These are phyloP conservation scores for Cenopis cana DNA, from an alignment of 2,888 invertebrate genomes.

Conservation along the genomic window DNA sequence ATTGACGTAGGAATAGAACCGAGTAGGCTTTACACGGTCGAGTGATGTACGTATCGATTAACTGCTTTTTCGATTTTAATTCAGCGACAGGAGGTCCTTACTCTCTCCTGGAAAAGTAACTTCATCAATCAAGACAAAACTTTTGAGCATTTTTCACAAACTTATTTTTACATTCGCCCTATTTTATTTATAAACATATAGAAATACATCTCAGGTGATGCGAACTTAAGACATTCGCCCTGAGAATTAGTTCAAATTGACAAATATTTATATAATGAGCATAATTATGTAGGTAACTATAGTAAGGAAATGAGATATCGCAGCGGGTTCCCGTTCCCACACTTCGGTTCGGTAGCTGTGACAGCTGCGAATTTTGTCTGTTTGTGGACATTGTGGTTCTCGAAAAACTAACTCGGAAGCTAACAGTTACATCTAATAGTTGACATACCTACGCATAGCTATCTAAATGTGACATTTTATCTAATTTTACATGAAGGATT, in stretches of 20 bases:
- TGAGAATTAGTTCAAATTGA: constrained; percentile 24
- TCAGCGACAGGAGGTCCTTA: too few relatives aligned
- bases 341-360: constrained; percentile 40
- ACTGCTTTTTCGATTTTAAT: not conserved
- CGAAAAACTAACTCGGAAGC: too few relatives aligned
- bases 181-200: too few relatives aligned
- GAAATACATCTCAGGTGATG: too few relatives aligned
- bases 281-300: constrained; percentile 9
- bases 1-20: constrained; percentile 55
- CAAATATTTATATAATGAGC: constrained; percentile 24
- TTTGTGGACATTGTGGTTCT: constrained; percentile 10
- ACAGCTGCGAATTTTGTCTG: constrained; percentile 12
- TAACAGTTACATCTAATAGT: not conserved
- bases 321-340: constrained; percentile 23
- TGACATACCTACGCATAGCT: too few relatives aligned
- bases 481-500: too few relatives aligned
- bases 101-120: too few relatives aligned
- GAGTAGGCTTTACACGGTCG: constrained; percentile 12
- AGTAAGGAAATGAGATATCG: constrained; percentile 29
- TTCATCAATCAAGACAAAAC: not conserved
- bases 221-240: too few relatives aligned
- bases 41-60: constrained; percentile 16
- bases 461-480: too few relatives aligned
- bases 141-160: not conserved
- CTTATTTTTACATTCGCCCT: not conserved